phyloP scores from a whole-genome alignment of 2,113 vertebrate genomes.

The Melanerpes aurifrons region DNA sequence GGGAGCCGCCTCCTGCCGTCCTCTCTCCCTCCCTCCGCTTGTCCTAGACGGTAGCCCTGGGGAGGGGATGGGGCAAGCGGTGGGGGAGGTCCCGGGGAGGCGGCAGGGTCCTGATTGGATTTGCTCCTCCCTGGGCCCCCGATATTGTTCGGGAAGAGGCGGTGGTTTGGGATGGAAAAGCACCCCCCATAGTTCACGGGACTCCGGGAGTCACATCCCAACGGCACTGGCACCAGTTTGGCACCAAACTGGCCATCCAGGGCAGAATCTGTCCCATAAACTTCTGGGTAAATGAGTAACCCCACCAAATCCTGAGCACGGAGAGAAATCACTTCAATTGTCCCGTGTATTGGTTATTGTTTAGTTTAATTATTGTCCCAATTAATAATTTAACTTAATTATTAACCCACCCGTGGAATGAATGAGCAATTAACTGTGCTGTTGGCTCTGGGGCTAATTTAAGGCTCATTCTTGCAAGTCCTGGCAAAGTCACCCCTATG shows the following conservation, averaged over 20 bases:
- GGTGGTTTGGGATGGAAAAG: neutral
- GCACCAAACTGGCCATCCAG: fast-evolving
- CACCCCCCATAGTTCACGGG: fast-evolving
- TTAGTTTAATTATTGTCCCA: constrained; percentile 61
- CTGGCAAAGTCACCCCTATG: fast-evolving
- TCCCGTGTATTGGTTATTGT: neutral
- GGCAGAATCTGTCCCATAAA: fast-evolving
- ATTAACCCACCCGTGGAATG: constrained; percentile 17
- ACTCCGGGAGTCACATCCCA: neutral
- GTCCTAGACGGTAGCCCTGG: neutral
- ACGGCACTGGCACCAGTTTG: fast-evolving
- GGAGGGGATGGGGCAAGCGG: neutral
- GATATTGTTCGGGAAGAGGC: neutral
- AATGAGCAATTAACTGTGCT: neutral
- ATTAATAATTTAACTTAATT: constrained; percentile 62
- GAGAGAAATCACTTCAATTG: neutral
- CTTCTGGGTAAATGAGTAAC: constrained; percentile 40
- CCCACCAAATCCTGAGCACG: neutral
- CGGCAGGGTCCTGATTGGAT: fast-evolving
- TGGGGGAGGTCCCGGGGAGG: neutral
- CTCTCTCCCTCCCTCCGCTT: neutral
- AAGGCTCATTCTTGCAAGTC: neutral
- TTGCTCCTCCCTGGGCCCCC: neutral
- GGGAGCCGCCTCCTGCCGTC: neutral
- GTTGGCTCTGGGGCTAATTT: neutral